Conservation (phyloP, 2,797 vertebrate species). For the Taeniopygia guttata region DNA sequence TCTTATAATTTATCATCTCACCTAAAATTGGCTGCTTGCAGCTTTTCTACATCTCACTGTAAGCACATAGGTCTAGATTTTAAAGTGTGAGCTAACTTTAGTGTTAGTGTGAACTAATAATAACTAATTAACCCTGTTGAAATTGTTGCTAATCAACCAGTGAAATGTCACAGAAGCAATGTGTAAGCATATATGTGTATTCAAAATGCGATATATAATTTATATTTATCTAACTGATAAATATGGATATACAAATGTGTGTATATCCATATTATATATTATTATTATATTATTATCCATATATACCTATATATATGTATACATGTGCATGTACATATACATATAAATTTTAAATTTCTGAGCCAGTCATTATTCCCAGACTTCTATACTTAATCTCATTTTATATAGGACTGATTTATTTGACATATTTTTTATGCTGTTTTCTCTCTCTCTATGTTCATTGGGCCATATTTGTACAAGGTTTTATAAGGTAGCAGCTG, state of each 20-base stretch:
- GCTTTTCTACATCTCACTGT: background rate
- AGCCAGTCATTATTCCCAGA: background rate
- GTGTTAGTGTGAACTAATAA: background rate
- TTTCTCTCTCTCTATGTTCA: background rate
- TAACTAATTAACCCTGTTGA: background rate
- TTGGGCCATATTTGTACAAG: background rate
- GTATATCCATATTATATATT: accelerated
- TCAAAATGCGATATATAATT: background rate
- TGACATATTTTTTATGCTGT: background rate
- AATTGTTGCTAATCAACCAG: background rate
- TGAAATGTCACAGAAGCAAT: background rate
- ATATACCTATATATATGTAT: background rate
- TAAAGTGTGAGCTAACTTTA: background rate
- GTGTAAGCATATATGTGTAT: background rate
- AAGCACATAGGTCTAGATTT: background rate
- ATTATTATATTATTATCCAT: too few species aligned
- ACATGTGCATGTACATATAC: background rate
- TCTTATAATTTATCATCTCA: background rate
- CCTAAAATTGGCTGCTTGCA: background rate
- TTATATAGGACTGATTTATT: background rate
- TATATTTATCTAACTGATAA: background rate
- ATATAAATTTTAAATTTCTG: background rate
- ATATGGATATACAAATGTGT: background rate
- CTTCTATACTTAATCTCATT: background rate
- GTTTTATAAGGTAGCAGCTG: background rate